phyloP scores from a whole-genome alignment of 1,140 invertebrate genomes.

The Aphidius ervi region DNA sequence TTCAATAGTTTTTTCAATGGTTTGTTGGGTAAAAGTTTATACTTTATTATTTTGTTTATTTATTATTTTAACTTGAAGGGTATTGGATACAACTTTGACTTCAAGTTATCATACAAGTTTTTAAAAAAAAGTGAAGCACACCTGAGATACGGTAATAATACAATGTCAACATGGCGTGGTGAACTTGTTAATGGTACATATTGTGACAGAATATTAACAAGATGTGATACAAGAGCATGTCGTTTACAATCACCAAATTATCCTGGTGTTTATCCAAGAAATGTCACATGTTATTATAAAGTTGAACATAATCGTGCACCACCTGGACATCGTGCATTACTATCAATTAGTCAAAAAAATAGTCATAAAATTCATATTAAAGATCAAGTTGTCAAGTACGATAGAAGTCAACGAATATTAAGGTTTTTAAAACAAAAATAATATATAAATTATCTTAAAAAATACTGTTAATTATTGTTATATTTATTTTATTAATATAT shows the following conservation, averaged over 20 bases:
- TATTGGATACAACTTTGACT: conserved; percentile 76
- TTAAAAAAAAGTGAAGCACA: conserved; percentile 68
- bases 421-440: conserved; percentile 50
- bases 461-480: conserved; percentile 2
- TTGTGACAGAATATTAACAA: conserved; percentile 72
- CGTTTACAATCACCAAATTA: conserved; percentile 81
- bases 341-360: conserved; percentile 70
- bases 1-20: background rate
- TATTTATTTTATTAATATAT: background rate
- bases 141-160: conserved; percentile 72
- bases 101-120: conserved; percentile 79
- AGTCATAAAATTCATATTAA: conserved; percentile 77
- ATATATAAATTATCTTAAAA: background rate
- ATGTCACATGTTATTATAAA: conserved; percentile 77
- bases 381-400: conserved; percentile 72
- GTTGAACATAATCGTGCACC: conserved; percentile 68
- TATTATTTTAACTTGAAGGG: conserved; percentile 50
- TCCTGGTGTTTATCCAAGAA: conserved; percentile 79
- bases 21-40: background rate
- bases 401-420: conserved; percentile 68
- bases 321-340: conserved; percentile 66
- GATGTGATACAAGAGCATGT: conserved; percentile 56
- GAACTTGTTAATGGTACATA: conserved; percentile 68
- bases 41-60: background rate
- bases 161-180: conserved; percentile 65